Evolutionary conservation across 2,113 vertebrate species (phyloP).

Genomic region (Callaeas wilsoni): DNA sequence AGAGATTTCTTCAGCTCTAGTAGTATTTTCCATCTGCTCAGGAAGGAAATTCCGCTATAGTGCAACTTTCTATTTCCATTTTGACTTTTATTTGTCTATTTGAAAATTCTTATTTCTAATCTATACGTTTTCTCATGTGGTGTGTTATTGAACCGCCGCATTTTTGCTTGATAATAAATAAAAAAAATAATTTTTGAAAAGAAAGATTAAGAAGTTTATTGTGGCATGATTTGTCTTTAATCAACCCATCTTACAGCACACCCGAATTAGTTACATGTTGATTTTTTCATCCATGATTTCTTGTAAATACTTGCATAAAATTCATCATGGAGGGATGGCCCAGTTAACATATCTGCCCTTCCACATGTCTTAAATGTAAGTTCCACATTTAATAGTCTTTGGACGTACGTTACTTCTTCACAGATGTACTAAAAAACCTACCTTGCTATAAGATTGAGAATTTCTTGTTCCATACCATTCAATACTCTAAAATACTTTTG

Average conservation of each 20-base stretch:
- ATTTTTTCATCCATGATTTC: background rate
- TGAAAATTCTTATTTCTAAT: background rate
- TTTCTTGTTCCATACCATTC: background rate
- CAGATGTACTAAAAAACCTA: background rate
- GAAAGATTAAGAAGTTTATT: background rate
- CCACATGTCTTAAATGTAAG: background rate
- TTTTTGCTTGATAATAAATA: background rate
- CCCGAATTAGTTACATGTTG: background rate
- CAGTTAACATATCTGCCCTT: background rate
- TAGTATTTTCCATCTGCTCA: background rate
- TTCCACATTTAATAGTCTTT: background rate
- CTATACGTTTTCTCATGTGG: background rate
- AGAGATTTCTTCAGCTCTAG: background rate
- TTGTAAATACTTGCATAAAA: background rate
- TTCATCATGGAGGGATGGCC: background rate
- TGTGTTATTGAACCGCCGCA: background rate
- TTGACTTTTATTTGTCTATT: background rate
- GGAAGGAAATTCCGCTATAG: background rate
- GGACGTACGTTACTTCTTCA: background rate
- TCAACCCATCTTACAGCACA: background rate
- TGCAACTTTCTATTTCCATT: background rate
- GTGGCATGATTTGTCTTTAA: background rate
- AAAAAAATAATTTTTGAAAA: background rate
- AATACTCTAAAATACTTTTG: background rate
- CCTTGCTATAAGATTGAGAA: background rate